Evolutionary conservation across 2,113 vertebrate genomes (phyloP), one percentile per base, ranked within the genome.

Genomic region (Solenodon paradoxus): DNA sequence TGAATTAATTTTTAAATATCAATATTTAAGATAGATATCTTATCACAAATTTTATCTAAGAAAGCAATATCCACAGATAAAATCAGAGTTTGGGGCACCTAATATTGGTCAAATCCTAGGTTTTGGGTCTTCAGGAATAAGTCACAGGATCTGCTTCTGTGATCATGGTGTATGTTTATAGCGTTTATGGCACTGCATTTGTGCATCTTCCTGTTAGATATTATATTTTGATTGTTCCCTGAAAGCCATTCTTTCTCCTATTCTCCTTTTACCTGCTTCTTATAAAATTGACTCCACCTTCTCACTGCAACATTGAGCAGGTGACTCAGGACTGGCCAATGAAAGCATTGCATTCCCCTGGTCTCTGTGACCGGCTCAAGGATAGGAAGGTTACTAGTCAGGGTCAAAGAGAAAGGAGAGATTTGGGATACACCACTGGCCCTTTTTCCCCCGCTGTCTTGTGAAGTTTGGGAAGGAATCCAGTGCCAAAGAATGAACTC

Each of bases 1-100:
- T 38, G 24, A 74, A 82, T 97, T 88, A 68, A 53, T 83, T 91
- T 95, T 19, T 79, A 93, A 96, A 87, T 51, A 28, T 88, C 64
- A 89, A 19, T 87, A 94, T 79, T 95, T 89, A 89, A 90, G 8
- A 89, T 92, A 22, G 7, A 55, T n/a, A 42, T 6, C n/a, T 66
- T 49, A 90, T 79, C 45, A 53, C 72, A 83, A 83, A 40, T 61
- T 61, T 20, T 40, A 78, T 49, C 11, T 96, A 32, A 81, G 68
- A 93, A 96, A 94, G 45, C 49, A 89, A 38, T 55, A 84, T 3
- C 9, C 35, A 72, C 59, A 79, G 53, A 53, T 87, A 95, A 74
- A 78, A 69, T 95, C 63, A 82, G 32, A 20, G 51, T 40, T 91
- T 85, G 90, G 30, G 57, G 16, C 35, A 91, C 24, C 42, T 79